These are phyloP conservation scores for Drosophila maculinotata DNA, from an alignment of 2,888 invertebrate genomes.

Conservation along the genomic window DNA sequence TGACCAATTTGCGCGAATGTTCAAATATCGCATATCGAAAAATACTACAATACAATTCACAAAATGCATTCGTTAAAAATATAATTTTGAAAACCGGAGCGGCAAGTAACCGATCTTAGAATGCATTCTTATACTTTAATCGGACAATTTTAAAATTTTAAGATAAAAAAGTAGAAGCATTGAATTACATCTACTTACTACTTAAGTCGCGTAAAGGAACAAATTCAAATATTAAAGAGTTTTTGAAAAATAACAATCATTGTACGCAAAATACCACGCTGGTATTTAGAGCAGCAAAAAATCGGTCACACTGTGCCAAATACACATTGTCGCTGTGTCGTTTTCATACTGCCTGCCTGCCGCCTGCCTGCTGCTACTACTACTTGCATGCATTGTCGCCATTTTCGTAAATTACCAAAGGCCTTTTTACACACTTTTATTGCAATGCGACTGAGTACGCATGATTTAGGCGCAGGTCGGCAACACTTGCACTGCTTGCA, in stretches of 20 bases:
- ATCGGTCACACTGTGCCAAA: conserved; percentile 75
- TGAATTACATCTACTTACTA: no score
- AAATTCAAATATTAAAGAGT: not conserved
- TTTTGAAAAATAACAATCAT: conserved; percentile 24
- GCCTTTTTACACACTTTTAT: conserved; percentile 62
- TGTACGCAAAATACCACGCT: conserved; percentile 43
- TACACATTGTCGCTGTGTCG: conserved; percentile 62
- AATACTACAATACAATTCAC: conserved; percentile 26
- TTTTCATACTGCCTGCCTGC: conserved; percentile 39
- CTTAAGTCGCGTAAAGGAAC: no score
- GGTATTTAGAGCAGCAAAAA: conserved; percentile 50
- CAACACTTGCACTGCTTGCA: conserved; percentile 47
- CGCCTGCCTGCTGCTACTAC: conserved; percentile 45
- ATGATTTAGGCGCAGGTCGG: conserved; percentile 48
- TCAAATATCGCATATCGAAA: conserved; percentile 27
- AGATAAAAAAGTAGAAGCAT: no score
- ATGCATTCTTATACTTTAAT: not conserved
- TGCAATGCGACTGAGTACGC: conserved; percentile 49
- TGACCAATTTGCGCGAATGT: conserved; percentile 39
- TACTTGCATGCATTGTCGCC: conserved; percentile 82
- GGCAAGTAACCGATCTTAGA: not conserved
- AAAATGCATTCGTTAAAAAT: conserved; percentile 20
- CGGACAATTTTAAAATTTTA: not conserved
- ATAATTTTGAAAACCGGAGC: not conserved
- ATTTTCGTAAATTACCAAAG: conserved; percentile 82